These are phyloP conservation scores for Electrophaes corylata DNA, from an alignment of 2,888 invertebrate species.

Conservation along the genomic window DNA sequence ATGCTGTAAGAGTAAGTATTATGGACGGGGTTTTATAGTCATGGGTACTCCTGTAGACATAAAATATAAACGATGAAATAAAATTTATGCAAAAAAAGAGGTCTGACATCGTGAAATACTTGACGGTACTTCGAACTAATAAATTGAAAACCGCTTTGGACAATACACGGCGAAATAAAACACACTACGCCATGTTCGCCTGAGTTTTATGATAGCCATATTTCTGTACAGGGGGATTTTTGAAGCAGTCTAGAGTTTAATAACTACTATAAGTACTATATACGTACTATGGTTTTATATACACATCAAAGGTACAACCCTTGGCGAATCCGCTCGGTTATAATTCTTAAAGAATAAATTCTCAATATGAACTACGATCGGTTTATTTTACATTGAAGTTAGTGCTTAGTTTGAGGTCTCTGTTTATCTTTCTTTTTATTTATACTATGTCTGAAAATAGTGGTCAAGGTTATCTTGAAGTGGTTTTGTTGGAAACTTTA, in stretches of 20 bases:
- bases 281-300: conserved; percentile 1
- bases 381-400: too few relatives aligned
- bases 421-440: too few relatives aligned
- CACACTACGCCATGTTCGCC: conserved; percentile 36
- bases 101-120: conserved; percentile 33
- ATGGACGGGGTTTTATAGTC: conserved; percentile 12
- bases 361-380: background rate
- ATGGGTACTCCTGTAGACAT: conserved; percentile 9
- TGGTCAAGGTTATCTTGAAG: too few relatives aligned
- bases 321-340: background rate
- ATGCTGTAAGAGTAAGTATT: conserved; percentile 5
- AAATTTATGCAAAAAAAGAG: conserved; percentile 46
- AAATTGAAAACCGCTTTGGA: conserved; percentile 52
- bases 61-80: conserved; percentile 36
- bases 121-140: conserved; percentile 43
- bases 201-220: conserved; percentile 59
- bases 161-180: conserved; percentile 46
- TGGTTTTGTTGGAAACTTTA: too few relatives aligned
- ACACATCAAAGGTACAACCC: background rate
- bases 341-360: background rate
- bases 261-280: conserved; percentile 3
- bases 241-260: conserved; percentile 17
- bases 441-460: too few relatives aligned
- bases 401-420: too few relatives aligned
- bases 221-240: conserved; percentile 43